Evolutionary conservation across 2,797 vertebrate genomes (phyloP), one percentile per base, ranked within the genome.

Genomic region (Chiloscyllium punctatum): DNA sequence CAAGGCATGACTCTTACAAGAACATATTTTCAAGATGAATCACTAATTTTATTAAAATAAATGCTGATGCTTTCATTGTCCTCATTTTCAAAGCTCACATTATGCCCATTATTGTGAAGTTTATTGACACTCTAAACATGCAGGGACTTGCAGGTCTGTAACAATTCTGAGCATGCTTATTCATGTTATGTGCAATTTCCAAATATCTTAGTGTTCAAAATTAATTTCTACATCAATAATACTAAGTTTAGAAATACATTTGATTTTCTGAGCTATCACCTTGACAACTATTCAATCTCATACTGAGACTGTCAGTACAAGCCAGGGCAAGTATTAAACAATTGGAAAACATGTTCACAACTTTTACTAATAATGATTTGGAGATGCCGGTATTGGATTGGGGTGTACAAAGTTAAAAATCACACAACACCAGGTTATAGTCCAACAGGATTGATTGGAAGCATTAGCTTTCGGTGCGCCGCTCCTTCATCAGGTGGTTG

Each of bases 111-210:
- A 68, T 69, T 92, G 8, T 92, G 90, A 92, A 92, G 90, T 18
- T 69, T 92, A 92, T 92, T 92, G n/a, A 92, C 62, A 92, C n/a
- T 92, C 62, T 42, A 42, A 92, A 21, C 66, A 92, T 69, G 90
- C 90, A 68, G 62, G 11, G 16, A 92, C 90, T 68, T 42, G 90
- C 18, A 23, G 62, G 66, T 69, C 90, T 25, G 42, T 37, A 37
- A 18, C 33, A 68, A 92, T 92, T 37, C 62, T 37, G 62, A 68
- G 90, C 90, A 92, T 1, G 90, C 90, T 92, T 68, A 92, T 92
- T 68, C 90, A 25, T 92, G 82, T 48, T 21, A 84, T 37, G 6
- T 25, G n/a, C 62, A 92, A 92, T 92, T 92, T 92, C 90, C 57
- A 92, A 69, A 69, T 42, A 68, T 37, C 62, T 69, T 69, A 69